Conservation (phyloP, 2,113 vertebrate genomes). For the Okapia johnstoni region DNA sequence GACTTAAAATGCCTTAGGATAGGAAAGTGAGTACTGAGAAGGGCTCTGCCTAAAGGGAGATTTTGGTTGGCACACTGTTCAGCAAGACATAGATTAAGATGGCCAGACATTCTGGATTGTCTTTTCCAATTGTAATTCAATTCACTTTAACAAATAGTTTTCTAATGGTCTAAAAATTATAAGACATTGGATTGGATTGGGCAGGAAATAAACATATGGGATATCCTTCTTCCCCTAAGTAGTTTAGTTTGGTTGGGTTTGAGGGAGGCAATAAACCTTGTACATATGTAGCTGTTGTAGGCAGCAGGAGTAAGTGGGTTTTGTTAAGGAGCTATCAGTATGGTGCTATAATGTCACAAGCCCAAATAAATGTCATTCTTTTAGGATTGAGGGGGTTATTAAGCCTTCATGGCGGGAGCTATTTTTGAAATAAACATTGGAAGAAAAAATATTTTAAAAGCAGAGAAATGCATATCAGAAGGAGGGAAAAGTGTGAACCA, state of each 20-base stretch:
- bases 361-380: neutral
- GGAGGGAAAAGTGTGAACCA: neutral
- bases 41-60: neutral
- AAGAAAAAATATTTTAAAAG: neutral
- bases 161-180: slow-evolving; percentile 3
- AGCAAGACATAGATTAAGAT: neutral
- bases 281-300: neutral
- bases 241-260: neutral
- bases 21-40: neutral
- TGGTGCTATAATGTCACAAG: neutral
- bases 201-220: neutral
- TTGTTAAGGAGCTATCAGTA: neutral
- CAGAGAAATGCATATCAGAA: neutral
- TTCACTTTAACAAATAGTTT: neutral
- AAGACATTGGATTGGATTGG: neutral
- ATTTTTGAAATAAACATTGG: neutral
- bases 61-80: neutral
- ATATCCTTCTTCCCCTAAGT: neutral
- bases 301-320: neutral
- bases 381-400: neutral
- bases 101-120: neutral
- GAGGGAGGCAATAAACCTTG: neutral
- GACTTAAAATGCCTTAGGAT: neutral
- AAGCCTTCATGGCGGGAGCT: neutral
- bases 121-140: neutral